Conservation (phyloP, 2,888 invertebrate species). For the Eurois occulta region DNA sequence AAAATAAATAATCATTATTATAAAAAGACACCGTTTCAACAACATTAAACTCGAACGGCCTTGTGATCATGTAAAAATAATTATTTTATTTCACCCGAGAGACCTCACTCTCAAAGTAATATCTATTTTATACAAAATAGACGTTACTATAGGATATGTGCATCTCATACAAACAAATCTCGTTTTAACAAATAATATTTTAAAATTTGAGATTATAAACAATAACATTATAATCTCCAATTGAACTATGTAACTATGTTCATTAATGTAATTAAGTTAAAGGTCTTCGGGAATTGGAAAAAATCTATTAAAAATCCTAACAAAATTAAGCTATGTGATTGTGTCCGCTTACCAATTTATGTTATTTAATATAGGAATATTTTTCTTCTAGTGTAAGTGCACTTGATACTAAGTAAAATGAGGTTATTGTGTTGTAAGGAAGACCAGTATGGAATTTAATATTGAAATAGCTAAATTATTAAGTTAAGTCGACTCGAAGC, state of each 20-base stretch:
- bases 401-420: constrained; percentile 56
- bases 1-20: constrained; percentile 58
- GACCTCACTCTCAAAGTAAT: constrained; percentile 46
- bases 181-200: constrained; percentile 49
- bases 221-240: constrained; percentile 51
- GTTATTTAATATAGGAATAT: constrained; percentile 58
- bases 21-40: constrained; percentile 41
- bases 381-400: constrained; percentile 56
- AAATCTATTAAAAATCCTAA: constrained; percentile 62
- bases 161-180: constrained; percentile 50
- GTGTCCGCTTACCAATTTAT: constrained; percentile 55
- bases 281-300: constrained; percentile 53
- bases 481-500: background rate
- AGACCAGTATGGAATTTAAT: constrained; percentile 10
- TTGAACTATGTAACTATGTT: constrained; percentile 37
- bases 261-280: constrained; percentile 36
- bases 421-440: constrained; percentile 46
- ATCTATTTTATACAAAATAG: constrained; percentile 50
- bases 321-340: constrained; percentile 65
- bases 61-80: constrained; percentile 56
- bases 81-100: constrained; percentile 49
- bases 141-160: constrained; percentile 50
- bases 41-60: constrained; percentile 51
- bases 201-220: constrained; percentile 48
- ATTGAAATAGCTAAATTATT: constrained; percentile 9